phyloP scores from a whole-genome alignment of 1,140 invertebrate species.

The Aphis gossypii region DNA sequence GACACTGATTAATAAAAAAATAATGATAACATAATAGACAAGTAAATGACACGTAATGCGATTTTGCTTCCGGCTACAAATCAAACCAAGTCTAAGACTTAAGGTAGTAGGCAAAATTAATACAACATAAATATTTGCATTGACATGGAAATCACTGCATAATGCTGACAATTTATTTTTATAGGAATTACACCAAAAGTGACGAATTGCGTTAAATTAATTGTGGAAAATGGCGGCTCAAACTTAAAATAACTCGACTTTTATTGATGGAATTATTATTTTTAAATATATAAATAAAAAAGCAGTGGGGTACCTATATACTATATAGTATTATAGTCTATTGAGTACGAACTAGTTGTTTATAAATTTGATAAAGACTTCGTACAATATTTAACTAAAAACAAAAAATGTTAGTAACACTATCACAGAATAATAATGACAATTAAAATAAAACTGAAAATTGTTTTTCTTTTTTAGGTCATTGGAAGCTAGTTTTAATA shows the following conservation, averaged over 20 bases:
- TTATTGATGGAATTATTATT: not conserved
- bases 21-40: not conserved
- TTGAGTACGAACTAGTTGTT: no score
- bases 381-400: no score
- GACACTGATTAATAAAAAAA: not conserved
- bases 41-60: not conserved
- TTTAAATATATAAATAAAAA: no score
- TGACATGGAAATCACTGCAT: not conserved
- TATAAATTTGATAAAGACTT: no score
- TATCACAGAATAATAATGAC: no score
- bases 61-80: not conserved
- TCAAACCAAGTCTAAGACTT: not conserved
- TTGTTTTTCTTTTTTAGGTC: no score
- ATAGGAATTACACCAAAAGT: not conserved
- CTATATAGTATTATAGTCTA: no score
- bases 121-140: not conserved
- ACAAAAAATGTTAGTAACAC: no score
- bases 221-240: not conserved
- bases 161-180: not conserved
- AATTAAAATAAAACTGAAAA: no score
- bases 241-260: not conserved
- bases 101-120: not conserved
- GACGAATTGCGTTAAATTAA: not conserved
- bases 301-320: no score
- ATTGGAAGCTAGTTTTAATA: no score